These are phyloP conservation scores for Leptarthrus brevirostris DNA, from an alignment of 2,888 invertebrate genomes.

Conservation along the genomic window DNA sequence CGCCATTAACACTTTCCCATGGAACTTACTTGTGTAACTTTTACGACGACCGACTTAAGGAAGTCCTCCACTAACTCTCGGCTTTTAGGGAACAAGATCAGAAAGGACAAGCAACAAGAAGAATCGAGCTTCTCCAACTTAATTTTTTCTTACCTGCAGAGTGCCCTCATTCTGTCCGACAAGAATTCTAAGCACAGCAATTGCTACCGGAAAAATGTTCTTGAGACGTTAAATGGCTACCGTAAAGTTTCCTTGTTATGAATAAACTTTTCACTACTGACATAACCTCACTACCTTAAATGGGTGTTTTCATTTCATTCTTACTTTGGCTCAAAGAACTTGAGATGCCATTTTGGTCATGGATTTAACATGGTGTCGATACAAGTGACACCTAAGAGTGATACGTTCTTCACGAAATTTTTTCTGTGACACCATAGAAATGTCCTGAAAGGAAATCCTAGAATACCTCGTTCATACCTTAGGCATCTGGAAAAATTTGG, in stretches of 20 bases:
- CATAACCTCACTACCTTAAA: slow-evolving; percentile 28
- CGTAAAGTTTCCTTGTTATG: slow-evolving; percentile 34
- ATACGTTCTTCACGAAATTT: slow-evolving; percentile 27
- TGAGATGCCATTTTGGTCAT: not conserved
- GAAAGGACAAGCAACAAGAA: slow-evolving; percentile 26
- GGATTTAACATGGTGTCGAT: not conserved
- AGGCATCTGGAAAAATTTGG: too few species aligned
- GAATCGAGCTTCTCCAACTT: slow-evolving; percentile 8
- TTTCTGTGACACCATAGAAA: not conserved
- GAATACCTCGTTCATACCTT: too few species aligned
- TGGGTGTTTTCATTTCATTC: slow-evolving; percentile 3
- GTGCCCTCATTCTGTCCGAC: slow-evolving; percentile 18
- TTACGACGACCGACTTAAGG: too few species aligned
- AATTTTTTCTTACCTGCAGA: slow-evolving; percentile 31
- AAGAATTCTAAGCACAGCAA: slow-evolving; percentile 16
- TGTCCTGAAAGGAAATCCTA: too few species aligned
- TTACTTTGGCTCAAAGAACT: not conserved
- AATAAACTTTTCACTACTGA: slow-evolving; percentile 38
- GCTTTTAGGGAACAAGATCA: not conserved
- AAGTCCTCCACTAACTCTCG: too few species aligned
- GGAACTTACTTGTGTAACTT: too few species aligned
- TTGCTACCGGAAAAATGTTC: slow-evolving; percentile 24
- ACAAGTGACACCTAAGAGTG: slow-evolving; percentile 9
- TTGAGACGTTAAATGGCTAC: slow-evolving; percentile 30
- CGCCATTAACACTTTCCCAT: too few species aligned